Conservation (phyloP, 2,797 vertebrate genomes). For the Poecile montanus region DNA sequence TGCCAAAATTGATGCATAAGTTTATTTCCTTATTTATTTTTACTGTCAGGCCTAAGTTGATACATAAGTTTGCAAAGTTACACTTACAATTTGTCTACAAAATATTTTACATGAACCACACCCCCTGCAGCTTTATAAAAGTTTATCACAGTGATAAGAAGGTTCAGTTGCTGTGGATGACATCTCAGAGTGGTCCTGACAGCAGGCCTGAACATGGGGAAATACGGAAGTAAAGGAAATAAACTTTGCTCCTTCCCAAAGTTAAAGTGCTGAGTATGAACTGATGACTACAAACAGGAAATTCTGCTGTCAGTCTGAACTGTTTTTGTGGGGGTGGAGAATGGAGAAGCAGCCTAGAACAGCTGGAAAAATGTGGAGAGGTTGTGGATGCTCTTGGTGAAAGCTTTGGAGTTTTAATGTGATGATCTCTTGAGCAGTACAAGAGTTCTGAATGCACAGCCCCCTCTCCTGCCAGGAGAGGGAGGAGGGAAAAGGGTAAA, state of each 20-base stretch:
- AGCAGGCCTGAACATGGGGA: background rate
- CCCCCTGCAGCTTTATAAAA: background rate
- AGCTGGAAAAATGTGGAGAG: background rate
- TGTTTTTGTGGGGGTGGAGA: background rate
- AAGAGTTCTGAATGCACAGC: background rate
- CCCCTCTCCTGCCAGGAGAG: background rate
- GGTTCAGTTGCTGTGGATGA: background rate
- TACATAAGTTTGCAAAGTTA: background rate
- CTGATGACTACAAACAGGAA: background rate
- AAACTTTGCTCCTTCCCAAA: background rate
- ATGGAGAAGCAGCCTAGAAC: background rate
- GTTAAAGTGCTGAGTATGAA: background rate
- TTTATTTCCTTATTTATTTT: background rate
- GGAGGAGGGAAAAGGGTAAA: background rate
- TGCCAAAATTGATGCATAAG: background rate
- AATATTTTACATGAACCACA: conserved; percentile 26
- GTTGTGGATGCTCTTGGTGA: background rate
- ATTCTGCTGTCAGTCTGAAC: background rate
- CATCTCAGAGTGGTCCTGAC: background rate
- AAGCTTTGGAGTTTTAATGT: background rate
- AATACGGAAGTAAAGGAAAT: background rate
- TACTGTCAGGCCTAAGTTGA: background rate
- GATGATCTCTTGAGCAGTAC: background rate
- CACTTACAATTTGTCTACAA: background rate
- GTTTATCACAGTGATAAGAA: background rate